Evolutionary conservation across 37 sponge, comb jelly and placozoan species (phyloP).

Genomic region (Axinella damicornis): DNA sequence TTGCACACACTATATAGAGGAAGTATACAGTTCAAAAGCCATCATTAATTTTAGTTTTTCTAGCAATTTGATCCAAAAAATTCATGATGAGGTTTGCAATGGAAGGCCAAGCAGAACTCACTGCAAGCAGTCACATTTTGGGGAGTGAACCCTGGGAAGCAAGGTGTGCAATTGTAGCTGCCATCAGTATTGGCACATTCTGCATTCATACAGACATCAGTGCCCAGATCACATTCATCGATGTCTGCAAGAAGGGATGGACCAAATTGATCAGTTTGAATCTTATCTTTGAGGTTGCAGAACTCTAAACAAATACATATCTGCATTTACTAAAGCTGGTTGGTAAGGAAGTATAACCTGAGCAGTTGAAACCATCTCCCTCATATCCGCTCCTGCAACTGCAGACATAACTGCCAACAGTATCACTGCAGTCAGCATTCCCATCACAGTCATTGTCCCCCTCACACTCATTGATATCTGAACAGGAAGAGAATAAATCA

Average conservation of each 20-base stretch:
- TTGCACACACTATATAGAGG: not conserved
- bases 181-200: constrained; percentile 42
- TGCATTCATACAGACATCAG: constrained; percentile 27
- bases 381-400: constrained; percentile 5
- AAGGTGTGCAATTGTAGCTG: constrained; percentile 14
- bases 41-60: not conserved
- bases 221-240: constrained; percentile 32
- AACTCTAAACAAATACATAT: too few species aligned
- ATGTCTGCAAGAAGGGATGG: constrained; percentile 28
- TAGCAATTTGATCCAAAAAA: too few species aligned
- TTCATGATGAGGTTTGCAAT: too few species aligned
- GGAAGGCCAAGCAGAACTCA: too few species aligned
- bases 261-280: too few species aligned
- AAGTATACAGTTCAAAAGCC: too few species aligned
- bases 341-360: too few species aligned
- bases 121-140: too few species aligned
- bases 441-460: not conserved
- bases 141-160: too few species aligned
- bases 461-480: constrained; percentile 25
- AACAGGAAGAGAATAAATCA: too few species aligned
- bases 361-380: not conserved
- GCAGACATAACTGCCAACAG: constrained; percentile 4
- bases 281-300: too few species aligned
- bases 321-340: too few species aligned
- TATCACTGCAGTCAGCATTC: constrained; percentile 7